A percentile compares a stretch with the other conserved stretches of the same genome.
These are phyloP conservation scores for Xylocopa sonorina DNA, from an alignment of 1,140 invertebrate species.

Conservation along the genomic window DNA sequence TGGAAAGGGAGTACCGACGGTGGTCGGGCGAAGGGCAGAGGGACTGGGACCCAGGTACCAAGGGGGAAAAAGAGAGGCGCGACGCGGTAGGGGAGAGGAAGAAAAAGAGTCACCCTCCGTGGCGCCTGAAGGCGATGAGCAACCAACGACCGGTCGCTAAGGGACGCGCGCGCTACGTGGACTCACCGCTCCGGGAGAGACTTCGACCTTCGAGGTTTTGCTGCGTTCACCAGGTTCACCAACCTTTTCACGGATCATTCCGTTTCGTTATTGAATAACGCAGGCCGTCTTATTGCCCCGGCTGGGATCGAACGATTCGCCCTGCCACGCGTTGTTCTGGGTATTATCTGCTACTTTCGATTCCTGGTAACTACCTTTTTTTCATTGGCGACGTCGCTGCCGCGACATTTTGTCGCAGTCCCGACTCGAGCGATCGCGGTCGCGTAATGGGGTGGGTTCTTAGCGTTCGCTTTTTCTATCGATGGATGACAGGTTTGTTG, in stretches of 20 bases:
- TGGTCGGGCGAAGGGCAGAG: conserved; percentile 19
- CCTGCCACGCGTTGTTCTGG: background rate
- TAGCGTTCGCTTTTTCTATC: no score
- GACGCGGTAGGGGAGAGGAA: conserved; percentile 59
- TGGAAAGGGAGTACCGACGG: no score
- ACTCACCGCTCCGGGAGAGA: conserved; percentile 56
- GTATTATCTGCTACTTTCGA: background rate
- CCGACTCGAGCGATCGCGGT: no score
- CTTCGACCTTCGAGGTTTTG: conserved; percentile 68
- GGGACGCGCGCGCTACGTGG: conserved; percentile 58
- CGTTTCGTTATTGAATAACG: conserved; percentile 50
- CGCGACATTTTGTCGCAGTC: no score
- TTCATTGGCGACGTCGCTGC: no score
- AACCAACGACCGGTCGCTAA: conserved; percentile 68
- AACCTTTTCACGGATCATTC: conserved; percentile 53
- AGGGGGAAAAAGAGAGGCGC: conserved; percentile 20
- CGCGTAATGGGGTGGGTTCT: no score
- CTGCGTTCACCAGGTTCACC: conserved; percentile 65
- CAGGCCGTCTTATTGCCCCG: background rate
- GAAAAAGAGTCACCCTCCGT: conserved; percentile 71
- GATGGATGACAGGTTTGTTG: no score
- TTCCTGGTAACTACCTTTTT: no score
- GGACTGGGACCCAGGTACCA: background rate
- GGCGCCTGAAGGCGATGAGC: conserved; percentile 64
- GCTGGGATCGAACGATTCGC: conserved; percentile 7